Evolutionary conservation across 2,113 vertebrate genomes (phyloP), one percentile per base, ranked within the genome.

Genomic region (Cynopterus brachyotis): DNA sequence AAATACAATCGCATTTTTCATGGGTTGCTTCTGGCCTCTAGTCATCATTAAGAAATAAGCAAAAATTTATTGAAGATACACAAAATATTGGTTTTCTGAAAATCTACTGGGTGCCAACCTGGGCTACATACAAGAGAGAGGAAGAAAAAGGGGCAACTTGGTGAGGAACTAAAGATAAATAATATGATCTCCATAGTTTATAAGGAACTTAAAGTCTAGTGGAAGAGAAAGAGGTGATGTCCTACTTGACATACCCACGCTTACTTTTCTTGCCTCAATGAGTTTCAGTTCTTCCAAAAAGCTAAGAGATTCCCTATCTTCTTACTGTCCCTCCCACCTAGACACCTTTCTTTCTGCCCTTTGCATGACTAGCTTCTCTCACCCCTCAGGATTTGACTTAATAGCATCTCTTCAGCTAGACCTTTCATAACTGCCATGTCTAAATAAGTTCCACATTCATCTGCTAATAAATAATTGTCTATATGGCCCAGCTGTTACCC

Each of bases 121-220:
- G 22, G 2, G 3, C 32, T 75, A 2, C 2, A 47, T 40, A 30
- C 22, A 17, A 28, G 15, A 4, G 30, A 1, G 10, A 45, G 0
- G 50, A 8, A 30, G 55, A 19, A 0, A 47, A n/a, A 24, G 5
- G 11, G 3, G 1, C 3, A 40, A 28, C 19, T 22, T 13, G 9
- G 12, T 66, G 13, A 78, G 20, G 2, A 93, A 42, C 59, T 42
- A 84, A 62, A 70, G 12, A 66, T 30, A 78, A 57, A 9, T 53
- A 15, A n/a, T 8, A 20, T 2, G 17, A 11, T 47, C 20, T 40
- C 30, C 13, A 10, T 3, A 8, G 40, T 45, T 69, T 62, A 12
- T 26, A 13, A 86, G 28, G 22, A 55, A 11, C 40, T 42, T 66
- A n/a, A 1, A 42, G 5, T 64, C 42, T 32, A 69, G 53, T 11